Evolutionary conservation across 2,113 vertebrate species (phyloP), one percentile per base, ranked within the genome.

Genomic region (Chelonoidis abingdonii): DNA sequence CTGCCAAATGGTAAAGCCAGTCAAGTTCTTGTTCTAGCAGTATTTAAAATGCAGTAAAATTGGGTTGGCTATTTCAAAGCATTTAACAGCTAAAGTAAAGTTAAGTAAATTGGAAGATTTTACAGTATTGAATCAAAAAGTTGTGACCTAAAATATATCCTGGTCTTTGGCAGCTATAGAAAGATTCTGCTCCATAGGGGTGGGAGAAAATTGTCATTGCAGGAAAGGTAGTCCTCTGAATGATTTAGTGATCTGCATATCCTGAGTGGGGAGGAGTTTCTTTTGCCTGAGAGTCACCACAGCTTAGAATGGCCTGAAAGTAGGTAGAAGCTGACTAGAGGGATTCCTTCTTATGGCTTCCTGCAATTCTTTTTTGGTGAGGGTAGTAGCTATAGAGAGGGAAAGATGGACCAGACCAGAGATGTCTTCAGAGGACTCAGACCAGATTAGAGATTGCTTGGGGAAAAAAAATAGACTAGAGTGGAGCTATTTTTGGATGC

Each of bases 1-100:
- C 96, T 98, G 97, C 96, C 97, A 98, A 96, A 93, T 4, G 59
- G 96, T 83, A 79, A 97, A 98, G 69, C 83, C 78, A 97, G 92
- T 92, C 87, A 88, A 93, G 93, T 62, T 96, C 92, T 96, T 95
- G 79, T 90, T 95, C 93, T 52, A 91, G 93, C 88, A 93, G 93
- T 78, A 50, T 53, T 50, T 72, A 96, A 21, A 54, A 85, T 97
- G 89, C 92, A 95, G 85, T 93, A 86, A 89, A 86, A 95, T 91
- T 81, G 84, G 86, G 84, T 96, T 86, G 95, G 96, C 87, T 94
- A 87, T 82, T 96, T 90, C 75, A 87, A 96, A 93, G 69, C 52
- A 10, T 85, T 25, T 84, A 92, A 56, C 19, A 57, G 69, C 62
- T 90, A 87, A 80, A 94, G 91, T 85, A 85, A 91, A 57, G 65